Evolutionary conservation across 2,797 vertebrate genomes (phyloP).

Genomic region (Lerista edwardsae): DNA sequence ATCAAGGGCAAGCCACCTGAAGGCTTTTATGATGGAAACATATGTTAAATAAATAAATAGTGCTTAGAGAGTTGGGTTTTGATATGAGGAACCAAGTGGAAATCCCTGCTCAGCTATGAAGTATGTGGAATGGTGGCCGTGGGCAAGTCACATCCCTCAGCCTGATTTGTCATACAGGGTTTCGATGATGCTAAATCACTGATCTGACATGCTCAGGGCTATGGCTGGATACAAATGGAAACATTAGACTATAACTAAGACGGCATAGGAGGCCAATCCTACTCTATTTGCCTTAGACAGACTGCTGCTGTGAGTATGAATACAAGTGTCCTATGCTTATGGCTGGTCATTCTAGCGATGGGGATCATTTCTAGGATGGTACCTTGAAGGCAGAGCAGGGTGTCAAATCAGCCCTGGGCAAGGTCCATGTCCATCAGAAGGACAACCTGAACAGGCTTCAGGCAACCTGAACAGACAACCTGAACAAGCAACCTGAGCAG

Average conservation of each 20-base stretch:
- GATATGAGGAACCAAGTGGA: background rate
- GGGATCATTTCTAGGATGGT: background rate
- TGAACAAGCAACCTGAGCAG: too few species aligned
- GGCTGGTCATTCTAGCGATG: background rate
- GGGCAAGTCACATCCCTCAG: background rate
- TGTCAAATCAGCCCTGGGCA: too few species aligned
- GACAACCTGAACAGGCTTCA: too few species aligned
- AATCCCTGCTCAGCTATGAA: background rate
- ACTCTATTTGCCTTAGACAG: background rate
- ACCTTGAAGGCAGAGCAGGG: background rate
- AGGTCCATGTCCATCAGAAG: too few species aligned
- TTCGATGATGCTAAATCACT: background rate
- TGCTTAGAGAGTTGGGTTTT: background rate
- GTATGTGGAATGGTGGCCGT: background rate
- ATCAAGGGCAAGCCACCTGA: too few species aligned
- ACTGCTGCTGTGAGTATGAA: background rate
- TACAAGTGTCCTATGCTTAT: background rate
- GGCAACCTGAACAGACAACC: too few species aligned
- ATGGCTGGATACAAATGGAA: background rate
- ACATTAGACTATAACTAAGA: background rate
- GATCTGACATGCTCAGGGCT: background rate
- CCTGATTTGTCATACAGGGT: background rate
- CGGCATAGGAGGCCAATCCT: background rate
- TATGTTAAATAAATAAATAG: too few species aligned
- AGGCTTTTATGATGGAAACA: too few species aligned